Evolutionary conservation across 2,113 vertebrate species (phyloP), one percentile per base, ranked within the genome.

Genomic region (Sprattus sprattus): DNA sequence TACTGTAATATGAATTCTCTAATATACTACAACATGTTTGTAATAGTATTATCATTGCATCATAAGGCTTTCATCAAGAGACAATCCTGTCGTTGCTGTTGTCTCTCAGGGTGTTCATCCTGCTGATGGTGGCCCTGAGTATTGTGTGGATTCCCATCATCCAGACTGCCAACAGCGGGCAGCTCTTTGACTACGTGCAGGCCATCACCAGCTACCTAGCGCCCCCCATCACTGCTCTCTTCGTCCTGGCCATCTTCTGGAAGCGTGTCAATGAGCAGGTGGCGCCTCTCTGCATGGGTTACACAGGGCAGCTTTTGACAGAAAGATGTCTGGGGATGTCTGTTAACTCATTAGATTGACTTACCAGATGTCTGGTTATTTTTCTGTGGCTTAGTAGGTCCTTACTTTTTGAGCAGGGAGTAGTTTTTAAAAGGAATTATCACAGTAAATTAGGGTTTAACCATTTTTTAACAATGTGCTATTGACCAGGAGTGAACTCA

Each of bases 141-240:
- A 96, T 99, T 83, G 84, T 98, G 85, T 99, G 98, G 98, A 97
- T 99, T 90, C 98, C 98, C 1, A 85, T 99, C 83, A 95, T 99
- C 90, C 98, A 99, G 75, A 93, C 95, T 82, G 94, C 98, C 88
- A 99, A 97, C 91, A 99, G 97, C 0, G 97, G 98, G 22, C 95
- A 96, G 89, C 96, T 99, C 49, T 99, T 99, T 78, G 96, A 98
- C 90, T 99, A 99, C 85, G 96, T 99, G 88, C 98, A 99, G 89
- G 95, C 97, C 52, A 93, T 99, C 89, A 96, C 96, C 89, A 99
- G 98, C 91, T 99, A 95, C 88, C 93, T 99, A 81, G 94, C 96
- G 3, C 98, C 98, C 0, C 98, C 98, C 0, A 96, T 99, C 88
- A 97, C 98, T 0, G 95, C 98, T 6, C 93, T 99, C 22, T 99